Base-by-base conservation (phyloP, 1,140 invertebrate genomes). In the Bombus fervidus region DNA sequence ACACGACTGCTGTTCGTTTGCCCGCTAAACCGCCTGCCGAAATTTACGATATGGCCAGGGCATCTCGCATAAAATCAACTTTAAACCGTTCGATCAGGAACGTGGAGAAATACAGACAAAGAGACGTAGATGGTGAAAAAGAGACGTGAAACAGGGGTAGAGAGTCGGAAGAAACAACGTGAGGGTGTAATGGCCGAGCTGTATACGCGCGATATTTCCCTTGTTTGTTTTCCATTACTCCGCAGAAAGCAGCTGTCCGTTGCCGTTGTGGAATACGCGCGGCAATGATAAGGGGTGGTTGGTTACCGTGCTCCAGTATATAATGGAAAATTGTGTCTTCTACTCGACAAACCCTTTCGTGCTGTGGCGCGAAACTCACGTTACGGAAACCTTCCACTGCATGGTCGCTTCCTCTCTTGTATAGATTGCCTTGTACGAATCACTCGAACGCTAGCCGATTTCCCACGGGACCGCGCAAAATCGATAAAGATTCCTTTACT, bases 161-260 rank as follows among this genome's bases (percentile, higher is more conserved):
- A 22, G 22, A 10, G 12, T 25, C 18, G 22, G 59, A 41, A 37
- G 28, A 39, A 75, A 85, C 13, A 53, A 28, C 25, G 84, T 59
- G 15, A 37, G 28, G 47, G 73, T 78, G 83, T 87, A 89, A 86
- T 84, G 73, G 74, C 64, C 81, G 64, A 66, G 74, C 69, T 81
- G 87, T 84, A 77, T 78, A 84, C 77, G 80, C 47, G 87, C 81
- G 83, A 90, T 90, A 90, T 90, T 89, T 89, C 81, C 86, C 89
- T 89, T 93, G 92, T 93, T 93, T 93, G 91, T 92, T 92, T 93
- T 93, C 90, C 92, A 93, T 93, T 93, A 91, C 90, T 88, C 84
- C 84, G 87, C 73, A 72, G 75, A 69, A 83, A 81, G 86, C 86
- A 83, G 83, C 75, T 68, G 86, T 79, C 85, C 85, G 83, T 73